These are phyloP conservation scores for Entomobrya proxima DNA, from an alignment of 2,888 invertebrate genomes.

Conservation along the genomic window DNA sequence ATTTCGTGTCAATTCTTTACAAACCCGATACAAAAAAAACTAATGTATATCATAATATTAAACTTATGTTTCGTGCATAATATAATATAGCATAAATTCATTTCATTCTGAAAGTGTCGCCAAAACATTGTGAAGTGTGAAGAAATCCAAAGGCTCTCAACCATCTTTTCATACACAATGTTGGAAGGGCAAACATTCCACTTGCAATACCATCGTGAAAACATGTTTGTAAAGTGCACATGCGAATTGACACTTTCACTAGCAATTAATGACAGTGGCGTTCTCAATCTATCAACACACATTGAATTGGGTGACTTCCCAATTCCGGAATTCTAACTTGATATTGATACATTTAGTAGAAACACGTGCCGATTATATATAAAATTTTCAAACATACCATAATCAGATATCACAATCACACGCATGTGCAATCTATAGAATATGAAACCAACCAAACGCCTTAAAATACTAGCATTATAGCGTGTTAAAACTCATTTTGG, in stretches of 20 bases:
- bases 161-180: neutral
- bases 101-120: neutral
- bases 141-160: too few relatives aligned
- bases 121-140: too few relatives aligned
- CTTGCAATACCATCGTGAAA: neutral
- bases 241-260: slow-evolving; percentile 42
- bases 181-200: neutral
- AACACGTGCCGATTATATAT: neutral
- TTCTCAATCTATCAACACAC: neutral
- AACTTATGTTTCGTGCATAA: neutral
- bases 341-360: neutral
- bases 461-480: too few relatives aligned
- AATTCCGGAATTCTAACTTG: neutral
- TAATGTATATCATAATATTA: neutral
- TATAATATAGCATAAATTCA: neutral
- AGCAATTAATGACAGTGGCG: slow-evolving; percentile 45
- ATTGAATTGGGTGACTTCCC: neutral
- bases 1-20: too few relatives aligned
- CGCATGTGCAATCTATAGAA: too few relatives aligned
- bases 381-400: too few relatives aligned
- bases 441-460: too few relatives aligned
- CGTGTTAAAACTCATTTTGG: too few relatives aligned
- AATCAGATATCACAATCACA: too few relatives aligned
- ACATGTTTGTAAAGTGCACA: neutral
- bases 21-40: too few relatives aligned